Percentiles rank a stretch among this genome's conserved stretches.
Conservation (phyloP, 2,113 vertebrate genomes). For the Charadrius vociferus region DNA sequence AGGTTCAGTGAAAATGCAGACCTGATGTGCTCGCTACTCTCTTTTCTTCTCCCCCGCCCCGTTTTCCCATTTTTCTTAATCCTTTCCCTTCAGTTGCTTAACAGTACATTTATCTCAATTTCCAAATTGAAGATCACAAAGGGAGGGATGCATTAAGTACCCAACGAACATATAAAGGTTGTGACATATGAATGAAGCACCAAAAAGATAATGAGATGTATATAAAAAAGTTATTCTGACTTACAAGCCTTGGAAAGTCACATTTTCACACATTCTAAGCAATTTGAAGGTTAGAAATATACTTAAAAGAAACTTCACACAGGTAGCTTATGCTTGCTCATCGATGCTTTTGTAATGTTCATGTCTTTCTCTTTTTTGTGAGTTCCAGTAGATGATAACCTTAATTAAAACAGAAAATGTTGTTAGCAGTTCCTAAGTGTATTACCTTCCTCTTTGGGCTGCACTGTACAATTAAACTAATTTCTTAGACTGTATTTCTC, state of each 20-base stretch:
- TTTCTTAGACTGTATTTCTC: neutral
- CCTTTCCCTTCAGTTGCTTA: neutral
- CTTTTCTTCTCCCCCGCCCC: neutral
- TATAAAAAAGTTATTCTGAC: neutral
- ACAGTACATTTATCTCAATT: neutral
- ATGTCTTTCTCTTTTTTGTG: neutral
- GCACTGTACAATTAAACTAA: neutral
- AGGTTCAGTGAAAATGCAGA: neutral
- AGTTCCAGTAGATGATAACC: neutral
- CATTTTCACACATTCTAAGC: neutral
- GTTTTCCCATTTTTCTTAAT: neutral
- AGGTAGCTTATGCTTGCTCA: neutral
- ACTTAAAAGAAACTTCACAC: neutral
- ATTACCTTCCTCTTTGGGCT: neutral
- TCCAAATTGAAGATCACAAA: neutral
- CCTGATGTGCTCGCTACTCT: neutral
- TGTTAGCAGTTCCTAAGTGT: neutral
- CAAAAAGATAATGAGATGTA: neutral
- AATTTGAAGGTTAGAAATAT: neutral
- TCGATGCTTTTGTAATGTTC: neutral
- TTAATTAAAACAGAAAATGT: constrained; percentile 7
- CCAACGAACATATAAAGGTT: neutral
- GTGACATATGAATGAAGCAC: neutral
- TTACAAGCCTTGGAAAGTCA: neutral
- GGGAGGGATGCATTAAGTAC: neutral